phyloP scores from a whole-genome alignment of 2,113 vertebrate species.

The Mirza zaza region DNA sequence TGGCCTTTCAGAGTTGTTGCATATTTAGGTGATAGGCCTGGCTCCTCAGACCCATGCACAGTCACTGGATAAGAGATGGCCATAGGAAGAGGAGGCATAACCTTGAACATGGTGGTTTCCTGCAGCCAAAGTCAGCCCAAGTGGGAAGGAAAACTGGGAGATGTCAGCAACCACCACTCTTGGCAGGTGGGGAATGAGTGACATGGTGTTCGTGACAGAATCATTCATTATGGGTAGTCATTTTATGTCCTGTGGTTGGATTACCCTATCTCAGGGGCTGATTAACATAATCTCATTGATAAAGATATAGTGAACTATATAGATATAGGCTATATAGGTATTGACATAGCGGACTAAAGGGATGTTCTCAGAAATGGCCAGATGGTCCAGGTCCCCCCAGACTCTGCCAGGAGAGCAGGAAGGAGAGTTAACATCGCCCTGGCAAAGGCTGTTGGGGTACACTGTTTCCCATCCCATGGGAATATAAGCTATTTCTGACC shows the following conservation, averaged over 20 bases:
- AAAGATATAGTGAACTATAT: not conserved
- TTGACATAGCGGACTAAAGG: not conserved
- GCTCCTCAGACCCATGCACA: not conserved
- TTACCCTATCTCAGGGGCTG: not conserved
- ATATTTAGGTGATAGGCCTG: not conserved
- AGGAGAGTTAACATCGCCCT: not conserved
- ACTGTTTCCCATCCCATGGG: not conserved
- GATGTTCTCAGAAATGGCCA: not conserved
- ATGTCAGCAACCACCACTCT: not conserved
- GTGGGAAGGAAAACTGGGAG: not conserved
- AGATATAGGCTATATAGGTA: too few relatives aligned
- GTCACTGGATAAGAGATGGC: not conserved
- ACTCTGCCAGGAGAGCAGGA: not conserved
- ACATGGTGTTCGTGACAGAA: not conserved
- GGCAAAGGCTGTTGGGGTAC: not conserved
- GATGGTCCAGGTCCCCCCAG: not conserved
- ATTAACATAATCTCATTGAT: not conserved
- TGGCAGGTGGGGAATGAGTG: not conserved
- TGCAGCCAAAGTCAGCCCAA: not conserved
- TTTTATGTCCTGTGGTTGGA: not conserved
- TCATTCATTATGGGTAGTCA: not conserved
- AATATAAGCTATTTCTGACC: not conserved
- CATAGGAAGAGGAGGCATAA: not conserved
- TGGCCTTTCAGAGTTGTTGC: not conserved
- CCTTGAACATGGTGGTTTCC: not conserved